phyloP scores from a whole-genome alignment of 2,888 invertebrate species.

The Steinernema scapterisci region DNA sequence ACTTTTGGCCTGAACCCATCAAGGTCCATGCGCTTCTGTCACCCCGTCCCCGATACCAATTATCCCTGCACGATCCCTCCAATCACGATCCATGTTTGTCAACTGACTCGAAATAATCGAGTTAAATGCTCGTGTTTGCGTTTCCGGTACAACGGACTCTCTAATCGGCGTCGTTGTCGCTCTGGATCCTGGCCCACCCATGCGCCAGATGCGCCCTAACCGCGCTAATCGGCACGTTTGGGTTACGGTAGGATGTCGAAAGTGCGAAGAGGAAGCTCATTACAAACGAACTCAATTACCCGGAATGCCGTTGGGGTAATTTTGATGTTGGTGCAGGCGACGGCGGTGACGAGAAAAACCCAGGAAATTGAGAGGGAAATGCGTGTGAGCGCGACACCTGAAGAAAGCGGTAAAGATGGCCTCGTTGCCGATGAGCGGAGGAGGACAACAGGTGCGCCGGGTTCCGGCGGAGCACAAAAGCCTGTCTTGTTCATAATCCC shows the following conservation, averaged over 20 bases:
- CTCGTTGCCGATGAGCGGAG: neutral
- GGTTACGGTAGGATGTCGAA: neutral
- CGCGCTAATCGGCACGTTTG: no score
- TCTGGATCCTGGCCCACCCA: neutral
- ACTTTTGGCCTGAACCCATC: neutral
- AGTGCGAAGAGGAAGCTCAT: neutral
- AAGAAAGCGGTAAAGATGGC: constrained; percentile 13
- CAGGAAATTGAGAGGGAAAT: neutral
- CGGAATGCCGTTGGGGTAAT: constrained; percentile 3
- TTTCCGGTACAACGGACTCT: neutral
- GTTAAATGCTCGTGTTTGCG: constrained; percentile 25
- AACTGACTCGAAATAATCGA: constrained; percentile 21
- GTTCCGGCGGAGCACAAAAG: constrained; percentile 26
- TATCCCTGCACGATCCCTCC: neutral
- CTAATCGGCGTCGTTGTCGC: constrained; percentile 16
- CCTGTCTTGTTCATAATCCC: constrained; percentile 18
- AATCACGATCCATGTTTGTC: constrained; percentile 14
- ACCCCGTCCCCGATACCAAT: neutral
- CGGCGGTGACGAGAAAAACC: no score
- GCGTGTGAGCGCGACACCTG: constrained; percentile 11
- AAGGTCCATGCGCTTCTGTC: neutral
- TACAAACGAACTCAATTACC: neutral
- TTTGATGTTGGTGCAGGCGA: neutral
- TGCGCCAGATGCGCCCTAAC: constrained; percentile 9
- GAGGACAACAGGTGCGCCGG: constrained; percentile 24